Evolutionary conservation across 2,113 vertebrate species (phyloP).

Genomic region (Sula dactylatra): DNA sequence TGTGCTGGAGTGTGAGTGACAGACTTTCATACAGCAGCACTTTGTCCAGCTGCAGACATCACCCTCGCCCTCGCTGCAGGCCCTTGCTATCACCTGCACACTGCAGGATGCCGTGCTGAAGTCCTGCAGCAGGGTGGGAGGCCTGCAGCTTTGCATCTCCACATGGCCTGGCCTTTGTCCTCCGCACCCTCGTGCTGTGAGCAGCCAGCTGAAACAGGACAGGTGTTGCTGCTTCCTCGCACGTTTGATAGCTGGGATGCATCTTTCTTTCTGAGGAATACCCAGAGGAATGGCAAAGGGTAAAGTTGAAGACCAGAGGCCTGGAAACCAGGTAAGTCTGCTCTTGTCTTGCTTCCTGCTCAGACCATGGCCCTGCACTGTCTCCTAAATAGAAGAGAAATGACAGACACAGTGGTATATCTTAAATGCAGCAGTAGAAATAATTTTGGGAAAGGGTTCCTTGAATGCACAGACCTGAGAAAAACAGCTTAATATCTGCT

Average conservation of each 20-base stretch:
- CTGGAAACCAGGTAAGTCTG: background rate
- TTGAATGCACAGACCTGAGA: background rate
- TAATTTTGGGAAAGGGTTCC: background rate
- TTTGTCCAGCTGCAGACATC: background rate
- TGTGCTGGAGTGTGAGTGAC: background rate
- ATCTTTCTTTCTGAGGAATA: background rate
- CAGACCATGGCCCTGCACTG: background rate
- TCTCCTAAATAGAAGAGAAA: background rate
- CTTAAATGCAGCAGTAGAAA: background rate
- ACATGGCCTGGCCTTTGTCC: background rate
- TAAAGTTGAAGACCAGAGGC: background rate
- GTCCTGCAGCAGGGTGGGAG: background rate
- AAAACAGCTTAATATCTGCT: background rate
- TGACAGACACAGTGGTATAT: background rate
- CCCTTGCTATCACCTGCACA: background rate
- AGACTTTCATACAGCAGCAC: background rate
- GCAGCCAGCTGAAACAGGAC: background rate
- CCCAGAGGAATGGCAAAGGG: background rate
- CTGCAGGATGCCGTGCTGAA: background rate
- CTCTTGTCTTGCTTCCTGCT: background rate
- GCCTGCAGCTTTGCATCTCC: background rate
- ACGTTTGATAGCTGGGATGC: background rate
- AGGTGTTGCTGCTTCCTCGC: background rate
- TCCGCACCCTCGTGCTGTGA: fast-evolving
- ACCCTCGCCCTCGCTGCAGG: background rate